A percentile compares a stretch with the other conserved stretches of the same genome.
Conservation (phyloP, 2,113 vertebrate species). For the Hemiprocne comata region DNA sequence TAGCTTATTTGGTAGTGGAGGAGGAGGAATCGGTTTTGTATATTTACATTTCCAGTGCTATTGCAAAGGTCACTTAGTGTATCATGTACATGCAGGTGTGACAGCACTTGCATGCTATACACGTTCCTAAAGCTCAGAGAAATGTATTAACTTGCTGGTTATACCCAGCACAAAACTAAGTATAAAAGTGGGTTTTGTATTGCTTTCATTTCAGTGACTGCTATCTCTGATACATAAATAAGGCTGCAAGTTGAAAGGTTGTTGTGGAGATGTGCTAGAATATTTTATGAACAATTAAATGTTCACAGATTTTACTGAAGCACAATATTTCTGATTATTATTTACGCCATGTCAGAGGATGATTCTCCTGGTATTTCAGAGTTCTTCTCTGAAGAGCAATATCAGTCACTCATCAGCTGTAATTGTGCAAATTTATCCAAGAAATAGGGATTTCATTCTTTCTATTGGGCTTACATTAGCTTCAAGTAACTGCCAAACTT, state of each 20-base stretch:
- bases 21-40: accelerated
- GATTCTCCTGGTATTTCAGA: background rate
- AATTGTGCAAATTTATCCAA: background rate
- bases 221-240: background rate
- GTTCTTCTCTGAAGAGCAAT: background rate
- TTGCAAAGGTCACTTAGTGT: background rate
- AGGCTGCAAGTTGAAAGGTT: background rate
- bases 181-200: background rate
- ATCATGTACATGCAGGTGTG: accelerated
- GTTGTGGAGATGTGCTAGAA: background rate
- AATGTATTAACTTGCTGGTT: background rate
- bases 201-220: background rate
- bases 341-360: background rate
- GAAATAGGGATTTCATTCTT: background rate
- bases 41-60: background rate
- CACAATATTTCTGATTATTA: background rate
- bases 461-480: background rate
- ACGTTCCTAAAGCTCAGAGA: background rate
- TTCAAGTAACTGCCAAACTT: background rate
- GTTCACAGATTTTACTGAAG: background rate
- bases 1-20: background rate
- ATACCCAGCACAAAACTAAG: background rate
- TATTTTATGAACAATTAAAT: background rate
- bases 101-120: background rate
- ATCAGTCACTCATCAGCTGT: background rate